phyloP scores from a whole-genome alignment of 2,797 vertebrate genomes.

The Danio albolineatus region DNA sequence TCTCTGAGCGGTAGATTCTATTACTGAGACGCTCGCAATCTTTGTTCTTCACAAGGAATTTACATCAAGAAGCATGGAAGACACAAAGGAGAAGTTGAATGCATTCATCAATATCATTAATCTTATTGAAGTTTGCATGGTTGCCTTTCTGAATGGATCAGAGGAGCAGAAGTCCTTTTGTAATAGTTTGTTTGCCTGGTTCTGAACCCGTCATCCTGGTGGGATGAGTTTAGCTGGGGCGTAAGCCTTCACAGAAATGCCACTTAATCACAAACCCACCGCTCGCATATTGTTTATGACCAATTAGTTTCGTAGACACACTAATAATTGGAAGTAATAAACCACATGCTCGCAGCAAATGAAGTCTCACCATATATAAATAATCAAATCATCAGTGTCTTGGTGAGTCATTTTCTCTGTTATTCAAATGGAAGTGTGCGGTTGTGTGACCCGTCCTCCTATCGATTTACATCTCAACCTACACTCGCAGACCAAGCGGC shows the following conservation, averaged over 20 bases:
- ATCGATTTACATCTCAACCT: conserved; percentile 49
- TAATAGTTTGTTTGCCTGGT: conserved; percentile 59
- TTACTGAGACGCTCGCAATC: conserved; percentile 59
- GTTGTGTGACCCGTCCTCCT: conserved; percentile 62
- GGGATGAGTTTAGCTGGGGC: conserved; percentile 33
- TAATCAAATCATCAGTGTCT: conserved; percentile 42
- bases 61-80: conserved; percentile 64
- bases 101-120: conserved; percentile 67
- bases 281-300: conserved; percentile 44
- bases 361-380: conserved; percentile 45
- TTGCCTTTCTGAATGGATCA: conserved; percentile 54
- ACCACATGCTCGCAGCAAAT: conserved; percentile 48
- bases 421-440: conserved; percentile 33
- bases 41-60: conserved; percentile 57
- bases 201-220: conserved; percentile 33
- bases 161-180: conserved; percentile 51
- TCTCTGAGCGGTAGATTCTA: conserved; percentile 55
- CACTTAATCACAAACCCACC: conserved; percentile 48
- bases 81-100: conserved; percentile 58
- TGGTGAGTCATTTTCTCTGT: conserved; percentile 40
- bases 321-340: conserved; percentile 59
- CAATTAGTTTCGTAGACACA: conserved; percentile 55
- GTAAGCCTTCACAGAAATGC: conserved; percentile 47
- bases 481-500: conserved; percentile 65
- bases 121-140: conserved; percentile 67